A percentile compares a stretch with the other conserved stretches of the same genome.
Conservation (phyloP, 2,797 vertebrate species). For the Rhabdophis nuchalis region DNA sequence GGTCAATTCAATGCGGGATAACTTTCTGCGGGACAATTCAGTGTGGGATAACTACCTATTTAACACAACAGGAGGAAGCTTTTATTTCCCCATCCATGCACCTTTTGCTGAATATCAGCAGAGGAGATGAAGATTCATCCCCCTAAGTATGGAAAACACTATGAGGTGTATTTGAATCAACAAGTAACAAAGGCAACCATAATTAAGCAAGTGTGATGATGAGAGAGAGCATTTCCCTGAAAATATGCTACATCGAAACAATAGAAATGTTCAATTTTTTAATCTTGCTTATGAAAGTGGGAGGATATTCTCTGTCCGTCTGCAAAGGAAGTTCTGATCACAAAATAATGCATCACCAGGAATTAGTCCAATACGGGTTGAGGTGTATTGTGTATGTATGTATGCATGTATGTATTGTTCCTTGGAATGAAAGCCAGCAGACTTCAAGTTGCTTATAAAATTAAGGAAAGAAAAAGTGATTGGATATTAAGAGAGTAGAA, state of each 20-base stretch:
- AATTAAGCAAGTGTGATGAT: conserved; percentile 20
- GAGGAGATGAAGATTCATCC: conserved; percentile 26
- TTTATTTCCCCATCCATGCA: background rate
- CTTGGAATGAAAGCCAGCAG: background rate
- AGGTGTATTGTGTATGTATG: background rate
- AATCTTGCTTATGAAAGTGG: conserved; percentile 42
- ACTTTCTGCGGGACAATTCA: background rate
- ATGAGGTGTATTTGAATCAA: conserved; percentile 13
- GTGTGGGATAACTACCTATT: background rate
- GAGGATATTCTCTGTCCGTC: conserved; percentile 38
- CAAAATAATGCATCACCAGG: background rate
- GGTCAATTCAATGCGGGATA: background rate
- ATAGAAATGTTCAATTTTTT: conserved; percentile 44
- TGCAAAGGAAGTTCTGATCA: background rate
- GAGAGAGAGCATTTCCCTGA: conserved; percentile 39
- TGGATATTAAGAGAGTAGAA: background rate
- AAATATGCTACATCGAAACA: conserved; percentile 42
- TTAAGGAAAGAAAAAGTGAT: background rate
- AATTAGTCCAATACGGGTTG: background rate
- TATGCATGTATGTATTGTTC: background rate
- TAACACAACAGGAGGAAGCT: background rate
- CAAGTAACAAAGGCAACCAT: conserved; percentile 55
- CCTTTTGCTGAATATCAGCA: background rate
- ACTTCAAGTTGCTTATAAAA: background rate
- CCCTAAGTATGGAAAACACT: conserved; percentile 33